Conservation (phyloP, 1,140 invertebrate species). For the Drosophila pseudoobscura region DNA sequence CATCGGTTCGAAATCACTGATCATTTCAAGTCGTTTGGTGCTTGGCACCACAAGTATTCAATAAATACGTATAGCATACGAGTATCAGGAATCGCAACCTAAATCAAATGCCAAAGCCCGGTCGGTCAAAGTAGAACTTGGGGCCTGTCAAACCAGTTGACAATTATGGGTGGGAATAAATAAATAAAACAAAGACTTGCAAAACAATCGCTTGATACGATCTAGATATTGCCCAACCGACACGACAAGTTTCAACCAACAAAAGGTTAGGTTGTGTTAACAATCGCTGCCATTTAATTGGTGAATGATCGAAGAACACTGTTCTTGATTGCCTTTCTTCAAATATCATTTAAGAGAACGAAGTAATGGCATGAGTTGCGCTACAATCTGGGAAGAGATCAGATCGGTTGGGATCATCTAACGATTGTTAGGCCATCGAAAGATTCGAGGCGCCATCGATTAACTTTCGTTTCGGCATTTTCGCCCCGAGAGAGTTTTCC, state of each 20-base stretch:
- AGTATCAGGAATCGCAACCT: constrained; percentile 21
- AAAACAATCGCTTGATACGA: constrained; percentile 57
- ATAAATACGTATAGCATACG: neutral
- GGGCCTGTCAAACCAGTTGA: constrained; percentile 74
- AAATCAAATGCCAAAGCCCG: constrained; percentile 58
- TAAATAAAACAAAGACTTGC: constrained; percentile 29
- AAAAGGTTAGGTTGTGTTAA: constrained; percentile 40
- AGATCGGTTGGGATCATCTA: too few species aligned
- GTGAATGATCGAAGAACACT: too few species aligned
- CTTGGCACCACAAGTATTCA: constrained; percentile 16
- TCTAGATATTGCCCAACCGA: constrained; percentile 49
- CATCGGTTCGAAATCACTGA: too few species aligned
- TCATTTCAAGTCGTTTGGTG: neutral
- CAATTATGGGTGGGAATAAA: constrained; percentile 48
- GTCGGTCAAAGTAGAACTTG: constrained; percentile 59
- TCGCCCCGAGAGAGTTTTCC: neutral
- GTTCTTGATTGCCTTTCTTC: too few species aligned
- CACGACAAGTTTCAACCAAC: constrained; percentile 43
- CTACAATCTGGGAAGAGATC: too few species aligned
- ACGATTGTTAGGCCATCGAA: too few species aligned
- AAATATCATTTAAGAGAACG: too few species aligned
- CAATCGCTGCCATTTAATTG: too few species aligned
- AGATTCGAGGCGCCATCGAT: too few species aligned
- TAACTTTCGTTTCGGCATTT: neutral
- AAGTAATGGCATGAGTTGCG: too few species aligned